A percentile compares a stretch with the other conserved stretches of the same genome.
phyloP scores from a whole-genome alignment of 2,888 invertebrate species.

The Silvanus unidentatus region DNA sequence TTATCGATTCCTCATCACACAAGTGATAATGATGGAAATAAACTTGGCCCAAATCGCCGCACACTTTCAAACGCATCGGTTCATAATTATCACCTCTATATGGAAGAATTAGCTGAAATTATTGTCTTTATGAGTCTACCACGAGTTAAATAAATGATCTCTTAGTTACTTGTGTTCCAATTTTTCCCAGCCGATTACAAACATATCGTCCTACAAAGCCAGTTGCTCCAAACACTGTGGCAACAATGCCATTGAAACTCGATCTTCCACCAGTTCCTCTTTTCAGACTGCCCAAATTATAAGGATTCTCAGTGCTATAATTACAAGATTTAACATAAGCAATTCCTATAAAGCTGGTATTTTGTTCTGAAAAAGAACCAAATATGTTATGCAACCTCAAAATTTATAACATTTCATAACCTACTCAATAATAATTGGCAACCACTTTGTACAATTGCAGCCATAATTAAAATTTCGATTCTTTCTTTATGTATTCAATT shows the following conservation, averaged over 20 bases:
- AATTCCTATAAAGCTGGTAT: conserved; percentile 36
- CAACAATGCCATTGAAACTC: conserved; percentile 94
- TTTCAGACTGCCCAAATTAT: conserved; percentile 64
- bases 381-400: conserved; percentile 3
- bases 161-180: conserved; percentile 65
- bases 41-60: conserved; percentile 94
- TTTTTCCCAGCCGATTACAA: conserved; percentile 83
- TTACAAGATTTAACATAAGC: conserved; percentile 38
- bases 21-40: conserved; percentile 81
- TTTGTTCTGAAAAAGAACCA: conserved; percentile 31
- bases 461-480: conserved; percentile 1
- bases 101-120: conserved; percentile 83
- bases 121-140: no score
- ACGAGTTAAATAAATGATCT: conserved; percentile 12
- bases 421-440: conserved; percentile 2
- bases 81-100: conserved; percentile 85
- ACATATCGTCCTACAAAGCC: conserved; percentile 88
- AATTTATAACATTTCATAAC: neutral
- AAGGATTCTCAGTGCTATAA: conserved; percentile 53
- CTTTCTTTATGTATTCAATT: conserved; percentile 1
- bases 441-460: neutral
- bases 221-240: conserved; percentile 93
- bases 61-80: conserved; percentile 69
- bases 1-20: conserved; percentile 78
- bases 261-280: conserved; percentile 87